Conservation (phyloP, 2,888 invertebrate species). For the Xanthia togata region DNA sequence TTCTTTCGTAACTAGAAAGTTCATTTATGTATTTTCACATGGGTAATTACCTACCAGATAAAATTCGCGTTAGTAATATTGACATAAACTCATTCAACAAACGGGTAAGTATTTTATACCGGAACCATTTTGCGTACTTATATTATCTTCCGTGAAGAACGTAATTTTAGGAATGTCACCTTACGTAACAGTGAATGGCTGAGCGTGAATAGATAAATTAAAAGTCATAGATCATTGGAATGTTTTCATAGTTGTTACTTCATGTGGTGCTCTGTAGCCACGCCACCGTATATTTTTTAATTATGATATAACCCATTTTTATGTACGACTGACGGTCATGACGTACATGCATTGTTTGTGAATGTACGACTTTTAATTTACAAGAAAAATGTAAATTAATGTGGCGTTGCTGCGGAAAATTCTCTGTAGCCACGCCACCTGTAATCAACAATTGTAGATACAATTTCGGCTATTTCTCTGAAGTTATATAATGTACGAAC, state of each 20-base stretch:
- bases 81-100: conserved; percentile 46
- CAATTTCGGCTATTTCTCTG: too few relatives aligned
- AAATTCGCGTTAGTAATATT: conserved; percentile 61
- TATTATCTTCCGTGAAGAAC: conserved; percentile 68
- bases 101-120: conserved; percentile 48
- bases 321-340: too few relatives aligned
- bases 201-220: conserved; percentile 71
- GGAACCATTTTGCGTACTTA: conserved; percentile 70
- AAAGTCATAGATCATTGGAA: conserved; percentile 60
- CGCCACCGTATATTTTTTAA: too few relatives aligned
- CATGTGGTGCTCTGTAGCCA: too few relatives aligned
- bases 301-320: too few relatives aligned
- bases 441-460: too few relatives aligned
- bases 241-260: conserved; percentile 64
- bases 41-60: conserved; percentile 55
- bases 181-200: conserved; percentile 76
- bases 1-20: conserved; percentile 88
- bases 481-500: too few relatives aligned
- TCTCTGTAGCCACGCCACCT: too few relatives aligned
- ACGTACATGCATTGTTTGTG: too few relatives aligned
- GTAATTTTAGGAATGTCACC: conserved; percentile 70
- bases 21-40: conserved; percentile 67
- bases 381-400: too few relatives aligned
- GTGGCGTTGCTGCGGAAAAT: too few relatives aligned
- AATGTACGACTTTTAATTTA: too few relatives aligned